Evolutionary conservation across 2,113 vertebrate species (phyloP).

Genomic region (Neodon shergylaensis): DNA sequence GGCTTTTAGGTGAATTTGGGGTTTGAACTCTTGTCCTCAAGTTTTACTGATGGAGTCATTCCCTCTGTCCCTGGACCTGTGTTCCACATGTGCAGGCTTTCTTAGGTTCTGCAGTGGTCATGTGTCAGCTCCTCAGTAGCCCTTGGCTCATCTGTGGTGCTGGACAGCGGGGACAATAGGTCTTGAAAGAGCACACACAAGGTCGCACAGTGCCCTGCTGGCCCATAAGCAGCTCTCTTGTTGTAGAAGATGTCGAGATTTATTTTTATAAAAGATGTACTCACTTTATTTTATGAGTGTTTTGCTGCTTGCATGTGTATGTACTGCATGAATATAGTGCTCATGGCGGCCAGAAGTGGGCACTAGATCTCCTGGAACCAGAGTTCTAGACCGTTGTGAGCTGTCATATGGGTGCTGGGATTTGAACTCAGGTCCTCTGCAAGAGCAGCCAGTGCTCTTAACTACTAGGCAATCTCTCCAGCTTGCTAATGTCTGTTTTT

Average conservation of each 20-base stretch:
- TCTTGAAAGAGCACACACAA: constrained; percentile 53
- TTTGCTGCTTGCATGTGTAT: neutral
- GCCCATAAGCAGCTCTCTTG: constrained; percentile 75
- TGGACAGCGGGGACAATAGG: neutral
- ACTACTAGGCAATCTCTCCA: neutral
- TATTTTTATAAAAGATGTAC: neutral
- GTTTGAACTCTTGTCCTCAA: too few relatives aligned
- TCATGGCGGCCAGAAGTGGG: neutral
- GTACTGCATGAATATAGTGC: neutral
- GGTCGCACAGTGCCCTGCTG: constrained; percentile 56
- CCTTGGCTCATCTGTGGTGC: neutral
- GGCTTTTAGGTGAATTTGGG: neutral
- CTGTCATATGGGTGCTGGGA: neutral
- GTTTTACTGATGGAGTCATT: neutral
- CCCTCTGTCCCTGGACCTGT: neutral
- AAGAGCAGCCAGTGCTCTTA: neutral
- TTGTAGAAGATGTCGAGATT: constrained; percentile 27
- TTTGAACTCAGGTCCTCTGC: neutral
- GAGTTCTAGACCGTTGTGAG: neutral
- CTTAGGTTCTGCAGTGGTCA: neutral
- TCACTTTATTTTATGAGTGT: neutral
- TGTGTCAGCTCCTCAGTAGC: neutral
- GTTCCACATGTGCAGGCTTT: neutral
- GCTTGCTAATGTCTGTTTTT: constrained; percentile 65
- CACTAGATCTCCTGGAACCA: neutral